phyloP scores from a whole-genome alignment of 2,888 invertebrate species.

The Tetrapedia diversipes region DNA sequence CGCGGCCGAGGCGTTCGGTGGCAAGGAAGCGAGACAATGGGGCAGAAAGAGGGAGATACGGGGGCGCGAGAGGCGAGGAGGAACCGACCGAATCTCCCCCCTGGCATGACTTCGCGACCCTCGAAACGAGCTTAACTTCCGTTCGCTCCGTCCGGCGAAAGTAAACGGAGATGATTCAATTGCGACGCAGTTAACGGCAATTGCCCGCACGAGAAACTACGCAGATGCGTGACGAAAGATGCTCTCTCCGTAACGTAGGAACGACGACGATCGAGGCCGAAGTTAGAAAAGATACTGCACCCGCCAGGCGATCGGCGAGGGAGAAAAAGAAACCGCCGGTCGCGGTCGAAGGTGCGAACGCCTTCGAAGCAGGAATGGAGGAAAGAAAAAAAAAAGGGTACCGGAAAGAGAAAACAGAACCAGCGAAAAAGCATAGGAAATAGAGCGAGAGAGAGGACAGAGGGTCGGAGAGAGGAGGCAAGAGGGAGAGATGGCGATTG shows the following conservation, averaged over 20 bases:
- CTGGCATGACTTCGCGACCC: too few relatives aligned
- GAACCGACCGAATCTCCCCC: not conserved
- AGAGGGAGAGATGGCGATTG: slow-evolving; percentile 1
- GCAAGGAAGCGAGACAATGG: slow-evolving; percentile 4
- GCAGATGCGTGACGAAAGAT: slow-evolving; percentile 12
- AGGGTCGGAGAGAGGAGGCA: not conserved
- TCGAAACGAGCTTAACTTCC: slow-evolving; percentile 37
- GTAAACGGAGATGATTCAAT: slow-evolving; percentile 35
- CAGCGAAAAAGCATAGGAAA: not conserved
- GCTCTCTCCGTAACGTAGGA: too few relatives aligned
- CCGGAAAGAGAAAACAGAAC: not conserved
- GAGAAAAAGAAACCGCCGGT: not conserved
- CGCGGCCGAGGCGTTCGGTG: slow-evolving; percentile 1
- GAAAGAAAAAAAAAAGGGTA: not conserved
- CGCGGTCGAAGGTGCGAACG: not conserved
- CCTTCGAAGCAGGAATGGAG: not conserved
- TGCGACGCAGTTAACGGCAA: slow-evolving; percentile 37
- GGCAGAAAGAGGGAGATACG: not conserved
- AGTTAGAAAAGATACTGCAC: too few relatives aligned
- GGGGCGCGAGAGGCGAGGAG: not conserved
- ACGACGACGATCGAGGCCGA: not conserved
- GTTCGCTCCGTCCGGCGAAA: slow-evolving; percentile 6
- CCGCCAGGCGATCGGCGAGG: not conserved
- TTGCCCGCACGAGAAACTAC: slow-evolving; percentile 14
- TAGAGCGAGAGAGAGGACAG: not conserved